Conservation (phyloP, 1,140 invertebrate genomes). For the Aphelenchoides fujianensis region DNA sequence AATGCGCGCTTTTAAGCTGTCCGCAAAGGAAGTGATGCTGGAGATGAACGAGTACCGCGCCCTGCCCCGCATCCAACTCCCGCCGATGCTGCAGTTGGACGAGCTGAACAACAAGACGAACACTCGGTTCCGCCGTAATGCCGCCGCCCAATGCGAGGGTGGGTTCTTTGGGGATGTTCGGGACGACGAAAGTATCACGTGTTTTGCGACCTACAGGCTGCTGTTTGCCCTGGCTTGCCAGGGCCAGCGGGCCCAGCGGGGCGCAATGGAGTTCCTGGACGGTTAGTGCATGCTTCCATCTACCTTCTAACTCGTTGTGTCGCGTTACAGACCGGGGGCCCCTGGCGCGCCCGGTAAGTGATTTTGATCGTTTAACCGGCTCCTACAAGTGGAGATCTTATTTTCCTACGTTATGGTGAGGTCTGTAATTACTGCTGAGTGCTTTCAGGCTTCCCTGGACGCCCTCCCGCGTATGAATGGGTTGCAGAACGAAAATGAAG, state of each 20-base stretch:
- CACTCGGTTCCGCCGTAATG: slow-evolving; percentile 32
- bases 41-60: slow-evolving; percentile 58
- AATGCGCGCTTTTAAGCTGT: slow-evolving; percentile 45
- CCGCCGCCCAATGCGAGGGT: slow-evolving; percentile 44
- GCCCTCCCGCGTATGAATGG: slow-evolving; percentile 54
- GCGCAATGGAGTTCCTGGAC: slow-evolving; percentile 54
- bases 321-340: too few species aligned
- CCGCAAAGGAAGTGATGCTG: slow-evolving; percentile 60
- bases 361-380: neutral
- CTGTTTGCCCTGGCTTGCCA: slow-evolving; percentile 57
- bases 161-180: too few species aligned
- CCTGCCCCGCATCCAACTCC: slow-evolving; percentile 16
- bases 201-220: slow-evolving; percentile 53
- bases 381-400: too few species aligned
- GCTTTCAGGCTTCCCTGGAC: slow-evolving; percentile 62
- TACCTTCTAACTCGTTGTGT: neutral
- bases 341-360: neutral
- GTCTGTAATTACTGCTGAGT: too few species aligned
- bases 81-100: slow-evolving; percentile 16
- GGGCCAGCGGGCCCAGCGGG: slow-evolving; percentile 56
- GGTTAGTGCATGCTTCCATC: neutral
- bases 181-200: too few species aligned
- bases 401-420: too few species aligned
- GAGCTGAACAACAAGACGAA: slow-evolving; percentile 28
- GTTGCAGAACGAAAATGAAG: neutral